Evolutionary conservation across 2,113 vertebrate species (phyloP).

Genomic region (Empidonax traillii): DNA sequence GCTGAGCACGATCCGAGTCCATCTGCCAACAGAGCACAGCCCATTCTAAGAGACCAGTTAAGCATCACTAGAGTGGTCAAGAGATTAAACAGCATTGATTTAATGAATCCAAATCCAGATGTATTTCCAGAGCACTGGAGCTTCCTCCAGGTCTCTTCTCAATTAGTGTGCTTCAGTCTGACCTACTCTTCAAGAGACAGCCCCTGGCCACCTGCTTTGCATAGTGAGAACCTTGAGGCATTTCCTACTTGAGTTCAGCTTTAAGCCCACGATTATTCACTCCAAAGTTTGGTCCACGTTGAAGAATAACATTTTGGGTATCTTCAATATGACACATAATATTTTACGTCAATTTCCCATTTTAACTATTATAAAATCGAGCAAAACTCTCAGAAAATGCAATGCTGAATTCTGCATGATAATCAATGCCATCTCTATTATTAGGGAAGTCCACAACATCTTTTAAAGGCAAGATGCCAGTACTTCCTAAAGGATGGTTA

Average conservation of each 20-base stretch:
- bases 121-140: not conserved
- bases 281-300: not conserved
- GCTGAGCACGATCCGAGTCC: accelerated
- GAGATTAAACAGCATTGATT: not conserved
- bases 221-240: not conserved
- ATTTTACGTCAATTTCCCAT: not conserved
- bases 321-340: not conserved
- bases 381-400: not conserved
- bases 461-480: not conserved
- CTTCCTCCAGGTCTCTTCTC: not conserved
- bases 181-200: not conserved
- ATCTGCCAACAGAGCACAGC: not conserved
- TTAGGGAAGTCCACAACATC: not conserved
- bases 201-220: not conserved
- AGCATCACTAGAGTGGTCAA: not conserved
- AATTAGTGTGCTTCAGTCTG: not conserved
- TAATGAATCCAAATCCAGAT: not conserved
- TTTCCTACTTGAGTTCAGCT: not conserved
- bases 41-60: not conserved
- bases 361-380: not conserved
- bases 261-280: not conserved
- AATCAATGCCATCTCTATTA: not conserved
- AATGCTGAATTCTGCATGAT: not conserved
- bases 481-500: not conserved
- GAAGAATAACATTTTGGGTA: not conserved